These are phyloP conservation scores for Neodon shergylaensis DNA, from an alignment of 2,113 vertebrate species.

Conservation along the genomic window DNA sequence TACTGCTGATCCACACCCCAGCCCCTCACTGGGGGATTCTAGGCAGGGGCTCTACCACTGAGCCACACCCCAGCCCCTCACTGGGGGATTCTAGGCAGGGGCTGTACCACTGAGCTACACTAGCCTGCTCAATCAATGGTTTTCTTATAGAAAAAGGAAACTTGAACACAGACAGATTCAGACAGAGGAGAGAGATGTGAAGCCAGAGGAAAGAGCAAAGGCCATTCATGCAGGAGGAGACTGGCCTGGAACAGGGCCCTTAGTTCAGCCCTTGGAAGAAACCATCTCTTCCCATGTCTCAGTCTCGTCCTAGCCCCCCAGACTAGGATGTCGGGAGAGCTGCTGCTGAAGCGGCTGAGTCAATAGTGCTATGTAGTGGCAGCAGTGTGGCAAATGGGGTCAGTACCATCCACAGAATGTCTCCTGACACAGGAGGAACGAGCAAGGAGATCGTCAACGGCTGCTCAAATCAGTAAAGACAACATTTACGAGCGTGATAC, in stretches of 20 bases:
- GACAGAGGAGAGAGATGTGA: not conserved
- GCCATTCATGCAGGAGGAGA: not conserved
- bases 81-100: not conserved
- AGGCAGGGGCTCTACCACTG: not conserved
- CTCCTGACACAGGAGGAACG: not conserved
- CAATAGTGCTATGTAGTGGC: not conserved
- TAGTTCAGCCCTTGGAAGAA: not conserved
- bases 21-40: not conserved
- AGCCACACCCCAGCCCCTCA: not conserved
- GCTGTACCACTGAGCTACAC: not conserved
- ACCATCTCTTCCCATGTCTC: not conserved
- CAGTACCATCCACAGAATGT: not conserved
- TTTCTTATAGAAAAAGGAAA: not conserved
- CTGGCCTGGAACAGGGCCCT: not conserved
- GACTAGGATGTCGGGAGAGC: not conserved
- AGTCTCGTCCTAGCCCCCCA: not conserved
- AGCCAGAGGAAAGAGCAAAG: not conserved
- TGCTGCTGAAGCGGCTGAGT: not conserved
- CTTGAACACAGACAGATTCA: not conserved
- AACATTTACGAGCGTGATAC: not conserved
- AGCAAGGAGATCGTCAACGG: not conserved
- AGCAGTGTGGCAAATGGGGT: not conserved
- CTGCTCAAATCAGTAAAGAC: not conserved
- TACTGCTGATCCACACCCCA: not conserved
- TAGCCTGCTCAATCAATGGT: not conserved